These are phyloP conservation scores for Cybosia mesomella DNA, from an alignment of 2,888 invertebrate genomes.

Conservation along the genomic window DNA sequence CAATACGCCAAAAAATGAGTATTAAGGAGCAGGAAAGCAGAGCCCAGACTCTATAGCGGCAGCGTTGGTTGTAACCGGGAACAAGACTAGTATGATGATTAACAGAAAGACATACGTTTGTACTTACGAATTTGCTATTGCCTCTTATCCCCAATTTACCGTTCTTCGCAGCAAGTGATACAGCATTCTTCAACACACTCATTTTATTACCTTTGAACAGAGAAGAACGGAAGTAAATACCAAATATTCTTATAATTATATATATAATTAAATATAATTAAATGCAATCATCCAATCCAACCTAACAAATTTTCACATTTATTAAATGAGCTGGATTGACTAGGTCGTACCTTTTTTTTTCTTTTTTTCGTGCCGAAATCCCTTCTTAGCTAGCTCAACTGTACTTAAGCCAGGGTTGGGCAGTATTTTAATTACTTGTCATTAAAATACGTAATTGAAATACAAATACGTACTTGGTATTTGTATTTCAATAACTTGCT, in stretches of 20 bases:
- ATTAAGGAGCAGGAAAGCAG: not conserved
- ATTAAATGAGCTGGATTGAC: too few relatives aligned
- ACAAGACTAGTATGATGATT: not conserved
- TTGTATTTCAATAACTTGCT: too few relatives aligned
- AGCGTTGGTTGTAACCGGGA: too few relatives aligned
- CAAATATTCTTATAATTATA: not conserved
- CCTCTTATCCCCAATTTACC: constrained; percentile 65
- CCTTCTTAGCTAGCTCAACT: too few relatives aligned
- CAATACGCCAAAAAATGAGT: not conserved
- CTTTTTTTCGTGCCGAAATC: too few relatives aligned
- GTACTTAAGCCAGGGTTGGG: too few relatives aligned
- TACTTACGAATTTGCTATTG: constrained; percentile 68
- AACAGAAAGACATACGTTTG: not conserved
- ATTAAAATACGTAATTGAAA: constrained; percentile 61
- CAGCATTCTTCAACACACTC: constrained; percentile 72
- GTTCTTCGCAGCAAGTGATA: constrained; percentile 67
- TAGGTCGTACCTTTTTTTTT: too few relatives aligned
- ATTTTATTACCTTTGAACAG: constrained; percentile 60
- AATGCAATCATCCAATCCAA: too few relatives aligned
- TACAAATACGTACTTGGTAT: too few relatives aligned
- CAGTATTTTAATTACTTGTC: constrained; percentile 49
- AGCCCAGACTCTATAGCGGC: too few relatives aligned
- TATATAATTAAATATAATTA: too few relatives aligned
- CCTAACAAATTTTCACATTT: too few relatives aligned
- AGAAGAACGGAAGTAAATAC: constrained; percentile 7